Conservation (phyloP, 1,140 invertebrate species). For the Aphis gossypii region DNA sequence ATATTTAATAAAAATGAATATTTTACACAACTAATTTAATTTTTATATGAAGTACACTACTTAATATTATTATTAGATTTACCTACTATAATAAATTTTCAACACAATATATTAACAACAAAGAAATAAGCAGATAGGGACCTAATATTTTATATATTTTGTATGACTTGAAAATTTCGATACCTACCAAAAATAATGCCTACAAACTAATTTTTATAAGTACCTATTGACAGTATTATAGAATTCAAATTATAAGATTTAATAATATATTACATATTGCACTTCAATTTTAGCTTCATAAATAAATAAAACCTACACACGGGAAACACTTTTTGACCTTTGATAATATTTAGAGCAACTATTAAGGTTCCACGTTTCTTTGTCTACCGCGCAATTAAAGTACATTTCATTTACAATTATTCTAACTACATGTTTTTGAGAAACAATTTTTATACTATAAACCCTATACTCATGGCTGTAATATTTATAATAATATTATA, state of each 20-base stretch:
- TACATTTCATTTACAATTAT: too few relatives aligned
- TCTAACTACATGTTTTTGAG: background rate
- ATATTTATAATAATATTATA: background rate
- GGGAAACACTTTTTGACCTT: background rate
- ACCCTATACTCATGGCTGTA: background rate
- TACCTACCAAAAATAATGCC: background rate
- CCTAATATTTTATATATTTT: background rate
- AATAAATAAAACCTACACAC: background rate
- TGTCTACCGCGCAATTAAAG: background rate
- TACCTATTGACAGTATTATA: background rate
- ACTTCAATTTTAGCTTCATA: background rate
- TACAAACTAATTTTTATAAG: background rate
- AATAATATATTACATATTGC: background rate
- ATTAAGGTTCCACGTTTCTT: background rate
- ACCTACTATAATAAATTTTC: too few relatives aligned
- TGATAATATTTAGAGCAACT: conserved; percentile 1
- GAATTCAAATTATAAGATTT: background rate
- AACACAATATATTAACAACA: too few relatives aligned
- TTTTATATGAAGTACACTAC: too few relatives aligned
- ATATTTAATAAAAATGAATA: too few relatives aligned
- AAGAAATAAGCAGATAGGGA: too few relatives aligned
- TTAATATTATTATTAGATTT: too few relatives aligned
- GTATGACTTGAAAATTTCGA: background rate
- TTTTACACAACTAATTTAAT: too few relatives aligned
- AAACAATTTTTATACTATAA: background rate